Percentiles rank a stretch among this genome's conserved stretches.
phyloP scores from a whole-genome alignment of 2,797 vertebrate species.

The Falco peregrinus region DNA sequence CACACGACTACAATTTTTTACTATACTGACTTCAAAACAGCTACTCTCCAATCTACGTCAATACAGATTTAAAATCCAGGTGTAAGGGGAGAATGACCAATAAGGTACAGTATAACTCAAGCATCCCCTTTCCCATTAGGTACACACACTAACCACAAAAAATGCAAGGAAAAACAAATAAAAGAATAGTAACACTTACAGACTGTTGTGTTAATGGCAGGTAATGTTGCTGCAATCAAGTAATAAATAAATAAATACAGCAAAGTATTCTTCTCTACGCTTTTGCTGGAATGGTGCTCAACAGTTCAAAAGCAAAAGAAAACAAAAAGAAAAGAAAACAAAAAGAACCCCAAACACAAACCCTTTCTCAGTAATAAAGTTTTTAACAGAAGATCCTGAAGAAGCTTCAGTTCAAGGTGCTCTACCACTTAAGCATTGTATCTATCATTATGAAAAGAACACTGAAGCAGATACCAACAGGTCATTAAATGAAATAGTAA shows the following conservation, averaged over 20 bases:
- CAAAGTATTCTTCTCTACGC: constrained; percentile 49
- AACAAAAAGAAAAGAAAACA: no score
- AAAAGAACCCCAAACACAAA: not conserved
- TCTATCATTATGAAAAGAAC: constrained; percentile 49
- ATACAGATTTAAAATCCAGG: constrained; percentile 32
- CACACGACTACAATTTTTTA: not conserved
- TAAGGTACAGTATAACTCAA: constrained; percentile 16
- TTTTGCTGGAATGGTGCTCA: constrained; percentile 34
- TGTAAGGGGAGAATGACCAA: constrained; percentile 32
- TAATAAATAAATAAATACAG: constrained; percentile 81
- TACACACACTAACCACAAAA: constrained; percentile 37
- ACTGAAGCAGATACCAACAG: constrained; percentile 48
- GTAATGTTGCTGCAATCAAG: constrained; percentile 55
- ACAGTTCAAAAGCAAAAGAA: constrained; percentile 7
- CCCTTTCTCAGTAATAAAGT: constrained; percentile 30
- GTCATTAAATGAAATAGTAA: constrained; percentile 59
- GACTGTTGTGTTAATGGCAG: constrained; percentile 49
- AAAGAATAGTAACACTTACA: constrained; percentile 52
- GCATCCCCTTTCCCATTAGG: constrained; percentile 3
- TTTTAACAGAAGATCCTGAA: constrained; percentile 45
- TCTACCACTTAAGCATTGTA: constrained; percentile 31
- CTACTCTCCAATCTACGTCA: constrained; percentile 33
- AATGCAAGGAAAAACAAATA: constrained; percentile 31
- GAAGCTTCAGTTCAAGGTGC: constrained; percentile 55
- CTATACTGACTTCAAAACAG: constrained; percentile 48